A percentile compares a stretch with the other conserved stretches of the same genome.
phyloP scores from a whole-genome alignment of 1,140 invertebrate species.

The Antheraea pernyi region DNA sequence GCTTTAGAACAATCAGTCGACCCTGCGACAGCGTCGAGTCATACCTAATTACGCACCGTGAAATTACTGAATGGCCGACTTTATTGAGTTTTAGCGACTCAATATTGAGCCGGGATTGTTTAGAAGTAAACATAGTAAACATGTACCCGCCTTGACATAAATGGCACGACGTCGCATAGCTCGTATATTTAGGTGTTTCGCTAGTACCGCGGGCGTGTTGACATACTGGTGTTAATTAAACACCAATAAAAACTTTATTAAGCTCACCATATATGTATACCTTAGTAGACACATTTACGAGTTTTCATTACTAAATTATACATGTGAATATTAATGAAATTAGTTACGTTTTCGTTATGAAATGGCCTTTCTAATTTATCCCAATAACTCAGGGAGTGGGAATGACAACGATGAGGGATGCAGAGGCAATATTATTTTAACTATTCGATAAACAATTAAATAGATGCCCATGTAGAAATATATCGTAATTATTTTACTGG shows the following conservation, averaged over 20 bases:
- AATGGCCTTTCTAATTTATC: no score
- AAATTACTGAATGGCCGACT: conserved; percentile 54
- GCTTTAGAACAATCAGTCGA: conserved; percentile 39
- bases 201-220: conserved; percentile 26
- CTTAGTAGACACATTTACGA: conserved; percentile 20
- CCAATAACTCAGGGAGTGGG: no score
- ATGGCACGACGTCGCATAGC: conserved; percentile 31
- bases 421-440: no score
- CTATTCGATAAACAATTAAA: no score
- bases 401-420: no score
- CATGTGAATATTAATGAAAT: conserved; percentile 8
- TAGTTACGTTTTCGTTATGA: not conserved
- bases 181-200: not conserved
- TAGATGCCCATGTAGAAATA: no score
- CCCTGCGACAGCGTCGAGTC: conserved; percentile 13
- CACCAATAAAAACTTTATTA: conserved; percentile 49
- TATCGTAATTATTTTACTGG: no score
- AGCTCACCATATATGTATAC: conserved; percentile 31
- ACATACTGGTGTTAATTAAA: conserved; percentile 50
- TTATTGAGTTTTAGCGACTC: conserved; percentile 49
- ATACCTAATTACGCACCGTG: conserved; percentile 49
- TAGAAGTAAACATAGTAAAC: conserved; percentile 38
- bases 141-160: conserved; percentile 59
- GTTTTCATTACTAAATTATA: conserved; percentile 25
- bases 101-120: conserved; percentile 30